phyloP scores from a whole-genome alignment of 2,888 invertebrate genomes.

The Slavum lentiscoides region DNA sequence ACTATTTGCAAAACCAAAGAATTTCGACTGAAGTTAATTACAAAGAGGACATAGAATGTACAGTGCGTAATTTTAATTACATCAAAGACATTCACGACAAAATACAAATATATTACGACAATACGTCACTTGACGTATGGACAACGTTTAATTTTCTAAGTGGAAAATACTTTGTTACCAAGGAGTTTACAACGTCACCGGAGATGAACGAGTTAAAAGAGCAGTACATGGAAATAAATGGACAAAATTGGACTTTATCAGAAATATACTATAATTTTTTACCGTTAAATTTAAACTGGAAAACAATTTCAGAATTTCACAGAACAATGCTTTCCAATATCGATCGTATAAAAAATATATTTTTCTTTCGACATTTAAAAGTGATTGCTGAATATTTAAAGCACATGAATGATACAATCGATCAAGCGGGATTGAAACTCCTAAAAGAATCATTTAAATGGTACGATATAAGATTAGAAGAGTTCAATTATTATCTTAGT shows the following conservation, averaged over 20 bases:
- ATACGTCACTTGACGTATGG: not conserved
- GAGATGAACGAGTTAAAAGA: not conserved
- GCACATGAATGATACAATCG: not conserved
- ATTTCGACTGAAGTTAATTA: not conserved
- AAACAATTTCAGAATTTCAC: not conserved
- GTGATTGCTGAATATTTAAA: not conserved
- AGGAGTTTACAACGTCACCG: not conserved
- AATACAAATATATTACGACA: not conserved
- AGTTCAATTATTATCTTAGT: too few relatives aligned
- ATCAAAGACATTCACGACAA: not conserved
- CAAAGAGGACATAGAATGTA: not conserved
- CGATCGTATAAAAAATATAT: not conserved
- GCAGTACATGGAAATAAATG: not conserved
- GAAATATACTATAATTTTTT: not conserved
- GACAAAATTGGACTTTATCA: not conserved
- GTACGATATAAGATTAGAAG: not conserved
- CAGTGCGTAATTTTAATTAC: not conserved
- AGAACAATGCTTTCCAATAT: not conserved
- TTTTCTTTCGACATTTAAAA: not conserved
- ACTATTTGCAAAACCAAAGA: not conserved
- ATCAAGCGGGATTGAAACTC: not conserved
- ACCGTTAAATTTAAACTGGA: not conserved
- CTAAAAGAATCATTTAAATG: not conserved
- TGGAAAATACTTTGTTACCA: not conserved
- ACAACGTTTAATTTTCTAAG: not conserved